A percentile compares a stretch with the other conserved stretches of the same genome.
phyloP scores from a whole-genome alignment of 2,113 vertebrate species.

The Macrotus californicus region DNA sequence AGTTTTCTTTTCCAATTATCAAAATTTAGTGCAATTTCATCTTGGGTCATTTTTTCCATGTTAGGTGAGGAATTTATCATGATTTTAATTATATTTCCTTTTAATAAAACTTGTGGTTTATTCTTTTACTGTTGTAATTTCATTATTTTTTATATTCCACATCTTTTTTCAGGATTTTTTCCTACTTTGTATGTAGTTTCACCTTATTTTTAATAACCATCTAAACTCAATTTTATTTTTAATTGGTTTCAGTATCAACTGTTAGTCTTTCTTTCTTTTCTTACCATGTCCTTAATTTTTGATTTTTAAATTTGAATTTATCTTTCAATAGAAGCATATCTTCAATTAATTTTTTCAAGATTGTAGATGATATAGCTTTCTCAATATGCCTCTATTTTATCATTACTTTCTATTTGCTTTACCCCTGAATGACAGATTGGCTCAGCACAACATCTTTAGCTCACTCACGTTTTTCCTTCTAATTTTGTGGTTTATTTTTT shows the following conservation, averaged over 20 bases:
- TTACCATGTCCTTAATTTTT: not conserved
- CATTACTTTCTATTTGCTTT: conserved; percentile 39
- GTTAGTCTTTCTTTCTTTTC: not conserved
- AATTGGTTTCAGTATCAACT: not conserved
- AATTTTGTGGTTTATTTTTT: conserved; percentile 5
- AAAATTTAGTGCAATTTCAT: not conserved
- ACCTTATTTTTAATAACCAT: not conserved
- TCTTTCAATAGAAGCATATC: not conserved
- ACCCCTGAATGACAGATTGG: not conserved
- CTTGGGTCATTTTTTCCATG: not conserved
- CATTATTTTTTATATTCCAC: not conserved
- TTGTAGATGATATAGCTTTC: not conserved
- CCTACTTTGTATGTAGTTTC: not conserved
- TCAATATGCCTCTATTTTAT: not conserved
- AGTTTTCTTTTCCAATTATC: not conserved
- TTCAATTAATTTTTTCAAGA: not conserved
- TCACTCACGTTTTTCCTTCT: not conserved
- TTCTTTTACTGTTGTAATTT: not conserved
- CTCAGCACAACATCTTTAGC: not conserved
- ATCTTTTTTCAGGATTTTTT: not conserved
- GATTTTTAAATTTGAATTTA: conserved; percentile 6
- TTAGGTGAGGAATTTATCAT: not conserved
- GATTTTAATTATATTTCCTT: not conserved
- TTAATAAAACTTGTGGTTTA: not conserved
- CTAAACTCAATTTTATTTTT: not conserved